Percentiles rank a stretch among this genome's conserved stretches.
These are phyloP conservation scores for Caradrina kadenii DNA, from an alignment of 2,888 invertebrate species.

Conservation along the genomic window DNA sequence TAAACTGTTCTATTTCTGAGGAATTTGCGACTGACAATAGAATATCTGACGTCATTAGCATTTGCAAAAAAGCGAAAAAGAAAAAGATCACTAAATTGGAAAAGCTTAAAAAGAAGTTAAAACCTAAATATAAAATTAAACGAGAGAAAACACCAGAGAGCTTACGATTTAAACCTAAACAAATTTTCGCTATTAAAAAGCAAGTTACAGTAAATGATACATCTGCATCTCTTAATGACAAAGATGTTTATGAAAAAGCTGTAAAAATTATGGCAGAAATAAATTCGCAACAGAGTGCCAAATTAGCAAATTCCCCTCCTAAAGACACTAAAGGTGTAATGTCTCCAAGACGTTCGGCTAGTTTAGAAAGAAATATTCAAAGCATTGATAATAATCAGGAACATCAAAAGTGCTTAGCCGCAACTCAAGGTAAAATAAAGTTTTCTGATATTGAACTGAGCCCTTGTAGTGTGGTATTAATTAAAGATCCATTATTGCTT, in stretches of 20 bases:
- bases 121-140: constrained; percentile 79
- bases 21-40: not conserved
- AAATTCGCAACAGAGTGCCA: constrained; percentile 67
- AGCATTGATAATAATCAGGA: not conserved
- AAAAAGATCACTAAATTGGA: constrained; percentile 76
- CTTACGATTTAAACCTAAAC: constrained; percentile 60
- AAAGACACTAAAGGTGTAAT: not conserved
- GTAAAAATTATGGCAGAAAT: constrained; percentile 78
- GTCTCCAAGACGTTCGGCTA: constrained; percentile 1
- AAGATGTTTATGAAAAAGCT: constrained; percentile 80
- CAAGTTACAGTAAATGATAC: constrained; percentile 55
- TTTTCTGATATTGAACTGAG: constrained; percentile 8
- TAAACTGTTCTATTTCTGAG: constrained; percentile 1
- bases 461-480: constrained; percentile 6
- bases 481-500: constrained; percentile 21
- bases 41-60: constrained; percentile 10
- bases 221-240: constrained; percentile 71
- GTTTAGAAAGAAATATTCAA: constrained; percentile 4
- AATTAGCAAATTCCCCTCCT: constrained; percentile 13
- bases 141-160: constrained; percentile 58
- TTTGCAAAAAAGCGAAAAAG: constrained; percentile 53
- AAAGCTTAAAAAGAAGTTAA: constrained; percentile 73
- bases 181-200: constrained; percentile 45
- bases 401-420: constrained; percentile 3
- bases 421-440: constrained; percentile 33